phyloP scores from a whole-genome alignment of 2,113 vertebrate genomes.

The Takifugu bimaculatus region DNA sequence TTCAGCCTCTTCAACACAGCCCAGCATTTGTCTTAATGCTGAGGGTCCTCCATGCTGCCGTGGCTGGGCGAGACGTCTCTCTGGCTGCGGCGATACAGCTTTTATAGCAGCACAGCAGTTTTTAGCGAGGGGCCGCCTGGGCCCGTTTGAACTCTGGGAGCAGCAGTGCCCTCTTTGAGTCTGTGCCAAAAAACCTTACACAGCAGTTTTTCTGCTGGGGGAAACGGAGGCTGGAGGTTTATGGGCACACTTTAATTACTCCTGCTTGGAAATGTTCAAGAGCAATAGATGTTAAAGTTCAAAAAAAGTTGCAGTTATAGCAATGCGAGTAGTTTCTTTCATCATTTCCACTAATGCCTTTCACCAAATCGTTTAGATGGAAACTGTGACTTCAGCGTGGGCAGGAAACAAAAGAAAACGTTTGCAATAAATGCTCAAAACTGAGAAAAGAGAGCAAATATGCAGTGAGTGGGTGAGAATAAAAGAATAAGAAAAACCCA shows the following conservation, averaged over 20 bases:
- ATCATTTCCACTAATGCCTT: constrained; percentile 12
- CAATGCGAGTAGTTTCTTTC: not conserved
- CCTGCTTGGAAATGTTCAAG: not conserved
- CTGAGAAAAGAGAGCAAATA: not conserved
- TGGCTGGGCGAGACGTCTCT: not conserved
- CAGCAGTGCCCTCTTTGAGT: not conserved
- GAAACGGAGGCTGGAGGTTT: not conserved
- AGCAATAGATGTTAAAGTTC: not conserved
- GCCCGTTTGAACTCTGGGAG: constrained; percentile 5
- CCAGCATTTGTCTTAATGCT: not conserved
- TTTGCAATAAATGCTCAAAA: constrained; percentile 8
- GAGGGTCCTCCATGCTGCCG: not conserved
- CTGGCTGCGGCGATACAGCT: not conserved
- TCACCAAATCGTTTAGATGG: constrained; percentile 15
- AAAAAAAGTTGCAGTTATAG: not conserved
- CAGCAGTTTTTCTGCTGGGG: not conserved
- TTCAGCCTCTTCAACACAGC: not conserved
- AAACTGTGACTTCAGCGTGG: constrained; percentile 22
- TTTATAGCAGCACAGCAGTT: not conserved
- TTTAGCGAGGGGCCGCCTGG: constrained; percentile 9
- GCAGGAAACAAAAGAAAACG: constrained; percentile 18
- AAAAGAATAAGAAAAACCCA: not conserved
- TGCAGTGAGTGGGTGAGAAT: constrained; percentile 15
- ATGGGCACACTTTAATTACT: constrained; percentile 15
- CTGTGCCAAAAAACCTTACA: no score